A percentile compares a stretch with the other conserved stretches of the same genome.
These are phyloP conservation scores for Spea bombifrons DNA, from an alignment of 2,113 vertebrate genomes.

Conservation along the genomic window DNA sequence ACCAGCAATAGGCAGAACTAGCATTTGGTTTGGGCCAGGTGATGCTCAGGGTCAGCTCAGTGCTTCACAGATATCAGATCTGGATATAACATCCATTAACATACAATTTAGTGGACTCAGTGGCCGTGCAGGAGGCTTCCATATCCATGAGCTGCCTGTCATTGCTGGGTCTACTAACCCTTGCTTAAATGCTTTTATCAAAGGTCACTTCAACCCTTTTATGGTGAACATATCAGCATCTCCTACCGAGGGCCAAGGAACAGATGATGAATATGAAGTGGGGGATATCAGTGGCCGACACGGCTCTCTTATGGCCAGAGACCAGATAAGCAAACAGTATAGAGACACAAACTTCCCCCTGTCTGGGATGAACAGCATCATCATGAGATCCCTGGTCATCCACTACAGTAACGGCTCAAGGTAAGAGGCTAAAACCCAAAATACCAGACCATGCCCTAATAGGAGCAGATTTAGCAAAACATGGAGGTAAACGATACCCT, in stretches of 20 bases:
- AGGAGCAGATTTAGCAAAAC: no score
- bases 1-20: conserved; percentile 48
- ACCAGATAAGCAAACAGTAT: conserved; percentile 43
- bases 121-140: conserved; percentile 62
- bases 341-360: conserved; percentile 64
- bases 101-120: conserved; percentile 60
- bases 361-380: conserved; percentile 64
- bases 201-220: conserved; percentile 72
- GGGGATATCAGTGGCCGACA: conserved; percentile 76
- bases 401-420: conserved; percentile 66
- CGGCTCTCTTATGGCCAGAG: conserved; percentile 57
- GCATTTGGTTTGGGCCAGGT: conserved; percentile 61
- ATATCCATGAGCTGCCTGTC: conserved; percentile 68
- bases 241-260: conserved; percentile 63
- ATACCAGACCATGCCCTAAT: no score
- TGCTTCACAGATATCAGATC: conserved; percentile 61
- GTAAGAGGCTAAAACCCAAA: conserved; percentile 54
- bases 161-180: conserved; percentile 48
- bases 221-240: conserved; percentile 54
- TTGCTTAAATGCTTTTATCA: conserved; percentile 63
- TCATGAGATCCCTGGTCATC: conserved; percentile 70
- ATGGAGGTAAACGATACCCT: no score
- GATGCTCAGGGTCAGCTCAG: conserved; percentile 52
- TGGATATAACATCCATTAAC: conserved; percentile 60
- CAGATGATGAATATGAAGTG: conserved; percentile 72